Percentiles rank a stretch among this genome's conserved stretches.
These are phyloP conservation scores for Reinhardtius hippoglossoides DNA, from an alignment of 2,113 vertebrate genomes.

Conservation along the genomic window DNA sequence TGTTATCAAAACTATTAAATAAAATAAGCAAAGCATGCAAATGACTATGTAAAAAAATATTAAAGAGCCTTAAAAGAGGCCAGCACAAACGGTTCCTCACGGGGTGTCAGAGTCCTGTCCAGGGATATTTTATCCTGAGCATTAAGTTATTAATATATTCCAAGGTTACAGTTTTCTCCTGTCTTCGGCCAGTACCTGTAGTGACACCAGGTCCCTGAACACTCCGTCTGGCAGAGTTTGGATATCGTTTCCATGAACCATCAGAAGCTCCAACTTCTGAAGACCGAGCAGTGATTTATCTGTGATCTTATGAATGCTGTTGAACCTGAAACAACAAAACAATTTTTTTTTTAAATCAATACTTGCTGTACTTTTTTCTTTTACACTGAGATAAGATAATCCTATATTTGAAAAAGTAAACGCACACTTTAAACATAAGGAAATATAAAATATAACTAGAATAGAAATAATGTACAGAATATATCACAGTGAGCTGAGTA, in stretches of 20 bases:
- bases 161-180: background rate
- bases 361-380: no score
- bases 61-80: background rate
- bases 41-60: background rate
- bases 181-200: constrained; percentile 84
- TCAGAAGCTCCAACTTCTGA: constrained; percentile 88
- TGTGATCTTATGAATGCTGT: constrained; percentile 86
- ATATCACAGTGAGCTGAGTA: no score
- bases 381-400: no score
- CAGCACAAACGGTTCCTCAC: background rate
- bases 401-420: background rate
- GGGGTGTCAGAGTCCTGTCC: no score
- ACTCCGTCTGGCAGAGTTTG: constrained; percentile 85
- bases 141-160: background rate
- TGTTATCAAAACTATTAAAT: no score
- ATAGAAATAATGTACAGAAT: no score
- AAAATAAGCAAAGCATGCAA: no score
- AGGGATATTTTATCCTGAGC: background rate
- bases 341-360: background rate
- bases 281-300: constrained; percentile 86
- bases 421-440: no score
- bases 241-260: constrained; percentile 93
- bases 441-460: no score
- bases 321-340: constrained; percentile 85
- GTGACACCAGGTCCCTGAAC: constrained; percentile 86